Evolutionary conservation across 1,140 invertebrate species (phyloP).

Genomic region (Ceratina japonica): DNA sequence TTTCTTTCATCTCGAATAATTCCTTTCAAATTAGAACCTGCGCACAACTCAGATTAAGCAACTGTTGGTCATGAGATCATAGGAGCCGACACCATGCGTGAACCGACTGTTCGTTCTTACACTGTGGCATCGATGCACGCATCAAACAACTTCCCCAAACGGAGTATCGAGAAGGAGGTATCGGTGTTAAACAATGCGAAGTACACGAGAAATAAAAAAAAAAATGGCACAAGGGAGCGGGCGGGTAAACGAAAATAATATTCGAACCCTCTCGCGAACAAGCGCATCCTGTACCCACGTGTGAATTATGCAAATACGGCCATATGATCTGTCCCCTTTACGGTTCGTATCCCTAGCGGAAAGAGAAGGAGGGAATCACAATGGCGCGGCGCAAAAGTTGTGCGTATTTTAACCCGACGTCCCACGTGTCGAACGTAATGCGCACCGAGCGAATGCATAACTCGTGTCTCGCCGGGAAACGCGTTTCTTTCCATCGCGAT

Average conservation of each 20-base stretch:
- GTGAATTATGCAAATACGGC: constrained; percentile 59
- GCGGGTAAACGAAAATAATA: constrained; percentile 29
- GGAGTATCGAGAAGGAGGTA: neutral
- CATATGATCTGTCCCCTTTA: constrained; percentile 46
- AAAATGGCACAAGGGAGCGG: neutral
- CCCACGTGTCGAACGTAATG: constrained; percentile 59
- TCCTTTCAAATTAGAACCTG: too few species aligned
- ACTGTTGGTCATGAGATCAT: too few species aligned
- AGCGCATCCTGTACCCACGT: constrained; percentile 52
- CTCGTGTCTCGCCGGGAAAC: neutral
- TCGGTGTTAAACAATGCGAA: constrained; percentile 27
- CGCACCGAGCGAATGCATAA: constrained; percentile 20
- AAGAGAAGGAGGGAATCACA: constrained; percentile 38
- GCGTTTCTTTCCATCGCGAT: constrained; percentile 10
- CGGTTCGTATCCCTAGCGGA: neutral
- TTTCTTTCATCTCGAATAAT: too few species aligned
- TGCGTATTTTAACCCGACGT: constrained; percentile 50
- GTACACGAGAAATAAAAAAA: constrained; percentile 11
- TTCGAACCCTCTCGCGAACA: constrained; percentile 21
- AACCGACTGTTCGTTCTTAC: too few species aligned
- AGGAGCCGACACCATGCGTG: too few species aligned
- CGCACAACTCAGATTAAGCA: too few species aligned
- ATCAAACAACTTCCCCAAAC: neutral
- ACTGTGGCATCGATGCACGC: too few species aligned
- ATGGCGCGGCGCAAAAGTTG: constrained; percentile 47